Evolutionary conservation across 2,797 vertebrate genomes (phyloP).

Genomic region (Crocidura indochinensis): DNA sequence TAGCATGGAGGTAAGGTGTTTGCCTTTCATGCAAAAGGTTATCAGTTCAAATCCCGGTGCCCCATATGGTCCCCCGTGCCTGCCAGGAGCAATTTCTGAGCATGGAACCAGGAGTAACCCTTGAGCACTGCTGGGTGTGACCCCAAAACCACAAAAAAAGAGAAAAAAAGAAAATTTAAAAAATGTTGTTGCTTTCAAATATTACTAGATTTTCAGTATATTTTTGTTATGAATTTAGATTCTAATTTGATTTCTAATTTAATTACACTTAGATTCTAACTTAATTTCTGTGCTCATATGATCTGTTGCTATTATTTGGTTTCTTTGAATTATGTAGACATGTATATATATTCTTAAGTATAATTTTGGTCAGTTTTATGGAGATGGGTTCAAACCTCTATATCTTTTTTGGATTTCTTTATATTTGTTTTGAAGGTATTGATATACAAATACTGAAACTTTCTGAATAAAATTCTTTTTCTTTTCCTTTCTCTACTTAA

Average conservation of each 20-base stretch:
- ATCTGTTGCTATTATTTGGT: neutral
- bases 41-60: no score
- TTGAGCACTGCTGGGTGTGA: no score
- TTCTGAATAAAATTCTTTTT: neutral
- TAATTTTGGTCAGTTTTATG: neutral
- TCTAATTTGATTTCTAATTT: constrained; percentile 35
- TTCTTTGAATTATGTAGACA: constrained; percentile 1
- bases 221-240: constrained; percentile 24
- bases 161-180: neutral
- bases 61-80: no score
- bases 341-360: neutral
- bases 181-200: neutral
- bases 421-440: neutral
- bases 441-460: neutral
- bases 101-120: no score
- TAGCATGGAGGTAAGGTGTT: no score
- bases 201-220: neutral
- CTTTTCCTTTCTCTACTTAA: neutral
- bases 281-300: neutral
- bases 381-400: neutral
- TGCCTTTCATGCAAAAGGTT: no score
- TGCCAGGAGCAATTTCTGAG: no score
- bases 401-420: constrained; percentile 1
- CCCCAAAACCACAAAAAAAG: no score
- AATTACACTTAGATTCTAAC: constrained; percentile 52